Conservation (phyloP, 2,113 vertebrate genomes). For the Platycercus adscitus region DNA sequence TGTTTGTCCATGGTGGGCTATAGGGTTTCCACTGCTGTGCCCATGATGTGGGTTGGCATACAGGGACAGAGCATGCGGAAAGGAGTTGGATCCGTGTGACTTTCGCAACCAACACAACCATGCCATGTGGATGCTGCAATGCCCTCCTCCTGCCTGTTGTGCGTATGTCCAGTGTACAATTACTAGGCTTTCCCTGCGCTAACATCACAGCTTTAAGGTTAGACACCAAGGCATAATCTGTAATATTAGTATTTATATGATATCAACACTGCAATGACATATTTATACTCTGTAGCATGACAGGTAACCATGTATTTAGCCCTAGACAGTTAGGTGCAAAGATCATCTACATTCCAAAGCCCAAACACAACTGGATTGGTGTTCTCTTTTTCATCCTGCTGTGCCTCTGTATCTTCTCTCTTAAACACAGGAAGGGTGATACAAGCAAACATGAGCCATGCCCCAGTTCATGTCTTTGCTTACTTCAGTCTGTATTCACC, state of each 20-base stretch:
- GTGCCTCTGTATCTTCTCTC: neutral
- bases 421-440: neutral
- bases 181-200: neutral
- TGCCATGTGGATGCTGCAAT: neutral
- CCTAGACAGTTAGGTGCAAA: neutral
- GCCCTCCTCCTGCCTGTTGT: neutral
- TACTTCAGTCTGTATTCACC: neutral
- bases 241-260: neutral
- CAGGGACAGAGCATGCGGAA: neutral
- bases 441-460: neutral
- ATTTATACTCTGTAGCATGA: neutral
- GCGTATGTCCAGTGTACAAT: neutral
- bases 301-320: neutral
- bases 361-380: neutral
- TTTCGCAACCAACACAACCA: neutral
- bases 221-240: neutral
- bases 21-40: neutral
- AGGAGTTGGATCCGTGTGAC: accelerated
- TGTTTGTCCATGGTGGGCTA: neutral
- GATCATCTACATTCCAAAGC: neutral
- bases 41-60: accelerated
- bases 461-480: neutral
- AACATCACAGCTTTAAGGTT: neutral
- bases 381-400: neutral
- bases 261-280: neutral